Evolutionary conservation across 2,888 invertebrate genomes (phyloP), one percentile per base, ranked within the genome.

Genomic region (Conchocele bisecta): DNA sequence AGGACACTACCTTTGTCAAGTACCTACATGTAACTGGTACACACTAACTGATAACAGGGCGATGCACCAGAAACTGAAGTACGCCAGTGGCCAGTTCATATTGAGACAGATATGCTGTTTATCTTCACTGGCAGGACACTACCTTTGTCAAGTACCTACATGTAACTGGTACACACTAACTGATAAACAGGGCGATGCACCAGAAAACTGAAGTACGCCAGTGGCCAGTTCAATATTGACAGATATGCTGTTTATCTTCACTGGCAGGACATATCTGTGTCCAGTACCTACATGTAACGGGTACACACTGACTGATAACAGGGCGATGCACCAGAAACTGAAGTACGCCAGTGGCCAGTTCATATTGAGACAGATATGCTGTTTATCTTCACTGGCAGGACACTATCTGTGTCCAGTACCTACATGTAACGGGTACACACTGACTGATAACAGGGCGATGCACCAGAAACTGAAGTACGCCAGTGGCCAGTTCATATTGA

Each of bases 381-480:
- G 22, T 54, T 17, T 9, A 9, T 28, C 13, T 15, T 24, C 22
- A n/a, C n/a, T n/a, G n/a, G n/a, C n/a, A n/a, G n/a, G n/a, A n/a
- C n/a, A n/a, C n/a, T n/a, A n/a, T n/a, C n/a, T n/a, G n/a, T n/a
- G n/a, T n/a, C n/a, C n/a, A n/a, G n/a, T n/a, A n/a, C n/a, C n/a
- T n/a, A n/a, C n/a, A n/a, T n/a, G n/a, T n/a, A n/a, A n/a, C n/a
- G n/a, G n/a, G n/a, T n/a, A n/a, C n/a, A n/a, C n/a, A n/a, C n/a
- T n/a, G n/a, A n/a, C n/a, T n/a, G n/a, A n/a, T n/a, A n/a, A n/a
- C 11, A 65, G 67, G 35, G 26, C 37, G 13, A 59, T 79, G n/a
- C 82, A 85, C 60, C 74, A 75, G 7, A 75, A 75, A 57, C 64
- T 86, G 29, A 83, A 85, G 51, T 83, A 83, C 64, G 57, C 74